Evolutionary conservation across 2,797 vertebrate species (phyloP).

Genomic region (Limosa lapponica): DNA sequence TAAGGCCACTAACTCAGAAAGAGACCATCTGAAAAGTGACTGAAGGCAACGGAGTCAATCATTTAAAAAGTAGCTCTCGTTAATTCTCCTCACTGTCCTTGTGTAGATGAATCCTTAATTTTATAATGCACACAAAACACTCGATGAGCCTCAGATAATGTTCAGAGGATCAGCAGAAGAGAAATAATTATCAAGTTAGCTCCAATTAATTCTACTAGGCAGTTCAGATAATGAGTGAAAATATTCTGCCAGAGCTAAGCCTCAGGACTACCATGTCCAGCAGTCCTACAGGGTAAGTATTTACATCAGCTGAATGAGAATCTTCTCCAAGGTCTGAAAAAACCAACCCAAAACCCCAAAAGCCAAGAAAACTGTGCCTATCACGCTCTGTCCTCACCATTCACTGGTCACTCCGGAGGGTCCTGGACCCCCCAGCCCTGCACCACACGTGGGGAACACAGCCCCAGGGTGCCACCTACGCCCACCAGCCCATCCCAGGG

Average conservation of each 20-base stretch:
- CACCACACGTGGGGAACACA: fast-evolving
- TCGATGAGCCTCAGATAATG: fast-evolving
- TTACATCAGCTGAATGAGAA: not conserved
- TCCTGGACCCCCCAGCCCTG: not conserved
- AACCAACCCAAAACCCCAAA: not conserved
- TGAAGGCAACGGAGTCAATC: not conserved
- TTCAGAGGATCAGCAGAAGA: not conserved
- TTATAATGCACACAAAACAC: fast-evolving
- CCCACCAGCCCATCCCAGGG: fast-evolving
- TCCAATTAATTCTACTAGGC: not conserved
- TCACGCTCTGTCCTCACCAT: fast-evolving
- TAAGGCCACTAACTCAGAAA: not conserved
- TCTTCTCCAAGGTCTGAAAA: not conserved
- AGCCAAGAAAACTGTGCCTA: not conserved
- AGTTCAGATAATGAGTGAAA: not conserved
- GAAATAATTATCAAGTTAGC: not conserved
- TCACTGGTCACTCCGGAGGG: not conserved
- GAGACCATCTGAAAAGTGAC: not conserved
- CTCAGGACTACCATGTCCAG: not conserved
- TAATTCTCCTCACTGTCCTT: not conserved
- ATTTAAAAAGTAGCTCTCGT: not conserved
- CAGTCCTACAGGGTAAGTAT: not conserved
- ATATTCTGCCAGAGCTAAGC: not conserved
- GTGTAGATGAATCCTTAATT: not conserved
- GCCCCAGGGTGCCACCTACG: not conserved